Evolutionary conservation across 2,113 vertebrate species (phyloP), one percentile per base, ranked within the genome.

Genomic region (Hippocampus mohnikei): DNA sequence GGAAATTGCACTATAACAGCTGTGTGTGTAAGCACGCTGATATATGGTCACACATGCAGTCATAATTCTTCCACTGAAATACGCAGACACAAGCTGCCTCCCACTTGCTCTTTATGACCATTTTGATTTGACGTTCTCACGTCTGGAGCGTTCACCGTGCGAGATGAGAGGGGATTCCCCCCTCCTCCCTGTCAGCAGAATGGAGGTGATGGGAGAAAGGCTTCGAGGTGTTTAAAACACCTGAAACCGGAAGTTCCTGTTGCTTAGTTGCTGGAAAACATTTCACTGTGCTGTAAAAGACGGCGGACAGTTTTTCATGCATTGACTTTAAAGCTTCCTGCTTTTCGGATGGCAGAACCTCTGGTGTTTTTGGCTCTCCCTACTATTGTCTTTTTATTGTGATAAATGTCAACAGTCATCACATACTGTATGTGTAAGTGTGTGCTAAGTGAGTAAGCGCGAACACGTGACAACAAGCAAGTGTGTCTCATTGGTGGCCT

Each of bases 91-190:
- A 33, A 37, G 33, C 33, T 1, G 20, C 60, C 48, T 59, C 53
- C 8, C 20, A 23, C 11, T 61, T 29, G 18, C 66, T 69, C 21
- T 67, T 76, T 58, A 74, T 76, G 18, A 63, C 70, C 62, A 10
- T 55, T 73, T 37, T 77, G 66, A n/a, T 55, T 23, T 55, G 8
- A 11, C 52, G 23, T 21, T 55, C 52, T 55, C 9, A n/a, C 21
- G 21, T 23, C 48, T 50, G 48, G 48, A 50, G 48, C 18, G 18
- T 21, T 69, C 15, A 18, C 58, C 77, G 60, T 64, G 55, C 29
- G 71, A 75, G 82, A 88, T 74, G 75, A 88, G 74, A 75, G 66
- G 53, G 15, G 44, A 59, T 85, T 8, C 48, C 48, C 48, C 48
- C 41, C 8, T 25, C 37, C n/a, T 5, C 44, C 0, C 21, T 44